Evolutionary conservation across 2,797 vertebrate species (phyloP), one percentile per base, ranked within the genome.

Genomic region (Florisuga fusca): DNA sequence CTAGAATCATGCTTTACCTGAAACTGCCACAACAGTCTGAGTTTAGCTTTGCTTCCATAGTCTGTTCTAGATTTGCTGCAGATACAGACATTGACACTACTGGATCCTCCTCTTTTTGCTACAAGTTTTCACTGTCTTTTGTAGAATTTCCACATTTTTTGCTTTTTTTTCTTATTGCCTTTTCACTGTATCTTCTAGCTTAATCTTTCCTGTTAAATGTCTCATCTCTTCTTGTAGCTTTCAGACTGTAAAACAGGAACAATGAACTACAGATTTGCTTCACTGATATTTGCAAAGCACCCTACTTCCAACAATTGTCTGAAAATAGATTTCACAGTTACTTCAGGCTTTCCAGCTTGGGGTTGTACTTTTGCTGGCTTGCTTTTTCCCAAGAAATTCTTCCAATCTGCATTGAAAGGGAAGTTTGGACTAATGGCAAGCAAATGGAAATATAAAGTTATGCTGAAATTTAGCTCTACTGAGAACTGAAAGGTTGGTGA

Each of bases 401-500:
- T 97, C 89, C 18, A 94, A 57, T 79, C 78, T 95, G 43, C 91
- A 95, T 90, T 92, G 62, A 43, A 92, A 74, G 14, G 15, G 36
- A 67, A 25, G 26, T 87, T 72, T 51, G 38, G 26, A 55, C 54
- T 77, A 72, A 67, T 34, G 29, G 6, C 31, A 46, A n/a, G 43
- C 22, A 76, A 64, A 64, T 50, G 8, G 23, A 53, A 87, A 66
- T 50, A 84, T 15, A 85, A 93, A 54, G 31, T 69, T 73, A 64
- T 12, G 2, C 12, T 79, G 64, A 84, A 88, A 59, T 89, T 67
- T 66, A 79, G 27, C 45, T 17, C 26, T 74, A 53, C 25, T 69
- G 15, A 3, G 15, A 31, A 72, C 26, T 21, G 21, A 64, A 79
- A 82, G 4, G 16, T 46, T 43, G 21, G 15, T 7, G 29, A 19